phyloP scores from a whole-genome alignment of 2,888 invertebrate species.

The Calliopum simillimum region DNA sequence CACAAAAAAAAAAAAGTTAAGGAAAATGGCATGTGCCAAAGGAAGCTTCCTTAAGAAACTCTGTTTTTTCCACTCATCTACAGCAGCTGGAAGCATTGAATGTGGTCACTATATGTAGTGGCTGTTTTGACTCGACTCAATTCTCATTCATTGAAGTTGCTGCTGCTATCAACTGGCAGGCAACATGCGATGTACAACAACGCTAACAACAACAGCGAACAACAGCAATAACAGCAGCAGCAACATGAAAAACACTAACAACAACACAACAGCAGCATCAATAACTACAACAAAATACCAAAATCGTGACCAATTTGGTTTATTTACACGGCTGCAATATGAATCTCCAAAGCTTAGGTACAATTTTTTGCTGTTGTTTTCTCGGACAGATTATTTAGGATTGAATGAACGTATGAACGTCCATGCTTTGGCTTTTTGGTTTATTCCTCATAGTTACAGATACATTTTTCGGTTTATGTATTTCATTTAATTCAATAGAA shows the following conservation, averaged over 20 bases:
- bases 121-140: too few relatives aligned
- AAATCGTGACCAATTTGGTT: conserved; percentile 68
- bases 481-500: conserved; percentile 38
- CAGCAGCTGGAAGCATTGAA: background rate
- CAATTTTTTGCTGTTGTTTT: conserved; percentile 53
- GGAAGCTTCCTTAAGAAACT: conserved; percentile 4
- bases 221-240: conserved; percentile 33
- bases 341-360: conserved; percentile 56
- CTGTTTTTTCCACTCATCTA: background rate
- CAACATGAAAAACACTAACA: conserved; percentile 47
- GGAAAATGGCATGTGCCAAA: background rate
- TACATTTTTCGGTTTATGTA: conserved; percentile 24
- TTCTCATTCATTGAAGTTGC: too few relatives aligned
- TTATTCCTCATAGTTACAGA: background rate
- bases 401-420: too few relatives aligned
- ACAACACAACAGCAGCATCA: conserved; percentile 50
- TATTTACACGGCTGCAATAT: conserved; percentile 66
- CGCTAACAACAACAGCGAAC: conserved; percentile 14
- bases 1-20: background rate
- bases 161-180: conserved; percentile 8
- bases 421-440: conserved; percentile 21
- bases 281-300: conserved; percentile 54
- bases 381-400: conserved; percentile 39
- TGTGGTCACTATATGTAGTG: background rate
- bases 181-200: conserved; percentile 21